These are phyloP conservation scores for Hydrolagus colliei DNA, from an alignment of 2,797 vertebrate genomes.

Conservation along the genomic window DNA sequence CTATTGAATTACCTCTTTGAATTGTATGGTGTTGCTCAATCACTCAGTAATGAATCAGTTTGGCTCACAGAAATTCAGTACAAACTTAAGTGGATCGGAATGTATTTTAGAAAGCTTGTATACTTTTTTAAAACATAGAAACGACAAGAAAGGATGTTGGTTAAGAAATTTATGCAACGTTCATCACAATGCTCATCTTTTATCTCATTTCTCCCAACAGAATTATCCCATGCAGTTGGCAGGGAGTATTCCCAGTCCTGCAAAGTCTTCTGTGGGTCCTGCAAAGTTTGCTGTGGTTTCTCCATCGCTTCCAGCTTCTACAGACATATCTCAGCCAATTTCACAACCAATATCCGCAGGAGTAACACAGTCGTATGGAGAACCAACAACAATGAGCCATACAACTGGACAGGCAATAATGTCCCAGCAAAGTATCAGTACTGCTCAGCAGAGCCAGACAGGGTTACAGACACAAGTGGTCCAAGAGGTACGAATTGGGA, in stretches of 20 bases:
- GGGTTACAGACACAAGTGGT: slow-evolving; percentile 14
- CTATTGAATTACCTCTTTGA: too few species aligned
- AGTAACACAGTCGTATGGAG: slow-evolving; percentile 53
- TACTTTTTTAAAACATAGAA: too few species aligned
- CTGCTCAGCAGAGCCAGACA: slow-evolving; percentile 16
- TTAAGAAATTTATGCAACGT: background rate
- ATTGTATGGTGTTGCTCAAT: too few species aligned
- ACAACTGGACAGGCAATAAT: background rate
- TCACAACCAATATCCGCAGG: slow-evolving; percentile 43
- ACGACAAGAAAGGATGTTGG: background rate
- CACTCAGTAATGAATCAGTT: too few species aligned
- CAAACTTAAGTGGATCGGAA: background rate
- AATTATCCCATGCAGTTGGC: slow-evolving; percentile 54
- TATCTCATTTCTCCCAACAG: slow-evolving; percentile 46
- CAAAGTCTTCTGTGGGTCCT: slow-evolving; percentile 56
- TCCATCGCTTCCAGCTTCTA: slow-evolving; percentile 49
- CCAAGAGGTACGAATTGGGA: slow-evolving; percentile 15
- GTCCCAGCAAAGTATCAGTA: background rate
- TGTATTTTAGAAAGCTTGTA: background rate
- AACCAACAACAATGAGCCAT: slow-evolving; percentile 51
- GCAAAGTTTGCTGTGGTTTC: slow-evolving; percentile 52
- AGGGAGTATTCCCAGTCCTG: slow-evolving; percentile 49
- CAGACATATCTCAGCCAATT: slow-evolving; percentile 54
- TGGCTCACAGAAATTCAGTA: background rate
- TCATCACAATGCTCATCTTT: background rate